Conservation (phyloP, 2,797 vertebrate genomes). For the Florisuga fusca region DNA sequence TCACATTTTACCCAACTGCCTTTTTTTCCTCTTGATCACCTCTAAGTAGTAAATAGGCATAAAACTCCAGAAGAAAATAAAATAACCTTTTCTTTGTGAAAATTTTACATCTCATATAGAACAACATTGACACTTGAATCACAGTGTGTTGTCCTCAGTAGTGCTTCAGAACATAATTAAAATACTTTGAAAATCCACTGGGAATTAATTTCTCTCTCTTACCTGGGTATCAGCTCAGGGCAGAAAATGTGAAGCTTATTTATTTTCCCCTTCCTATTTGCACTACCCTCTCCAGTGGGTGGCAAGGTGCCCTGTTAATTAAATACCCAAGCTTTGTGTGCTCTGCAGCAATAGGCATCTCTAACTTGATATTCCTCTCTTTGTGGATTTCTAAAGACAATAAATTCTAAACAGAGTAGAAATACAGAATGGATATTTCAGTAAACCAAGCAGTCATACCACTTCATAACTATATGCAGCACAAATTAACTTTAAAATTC, state of each 20-base stretch:
- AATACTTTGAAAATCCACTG: background rate
- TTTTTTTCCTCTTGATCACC: slow-evolving; percentile 48
- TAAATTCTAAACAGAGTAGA: background rate
- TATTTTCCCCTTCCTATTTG: background rate
- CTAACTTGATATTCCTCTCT: background rate
- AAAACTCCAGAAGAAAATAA: background rate
- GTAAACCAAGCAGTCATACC: background rate
- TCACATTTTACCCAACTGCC: slow-evolving; percentile 67
- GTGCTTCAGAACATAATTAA: background rate
- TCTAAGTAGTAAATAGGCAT: slow-evolving; percentile 33
- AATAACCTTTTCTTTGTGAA: background rate
- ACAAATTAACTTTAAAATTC: background rate
- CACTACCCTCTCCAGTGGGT: background rate
- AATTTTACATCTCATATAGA: background rate
- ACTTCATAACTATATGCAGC: background rate
- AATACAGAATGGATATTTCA: background rate
- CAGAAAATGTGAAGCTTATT: background rate
- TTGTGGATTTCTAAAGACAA: background rate
- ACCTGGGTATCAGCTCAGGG: background rate
- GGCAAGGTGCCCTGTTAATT: background rate
- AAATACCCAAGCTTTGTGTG: background rate
- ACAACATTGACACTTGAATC: background rate
- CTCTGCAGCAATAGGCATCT: background rate
- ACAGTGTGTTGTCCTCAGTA: background rate
- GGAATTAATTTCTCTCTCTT: background rate